phyloP scores from a whole-genome alignment of 2,113 vertebrate species.

The Pseudonaja textilis region DNA sequence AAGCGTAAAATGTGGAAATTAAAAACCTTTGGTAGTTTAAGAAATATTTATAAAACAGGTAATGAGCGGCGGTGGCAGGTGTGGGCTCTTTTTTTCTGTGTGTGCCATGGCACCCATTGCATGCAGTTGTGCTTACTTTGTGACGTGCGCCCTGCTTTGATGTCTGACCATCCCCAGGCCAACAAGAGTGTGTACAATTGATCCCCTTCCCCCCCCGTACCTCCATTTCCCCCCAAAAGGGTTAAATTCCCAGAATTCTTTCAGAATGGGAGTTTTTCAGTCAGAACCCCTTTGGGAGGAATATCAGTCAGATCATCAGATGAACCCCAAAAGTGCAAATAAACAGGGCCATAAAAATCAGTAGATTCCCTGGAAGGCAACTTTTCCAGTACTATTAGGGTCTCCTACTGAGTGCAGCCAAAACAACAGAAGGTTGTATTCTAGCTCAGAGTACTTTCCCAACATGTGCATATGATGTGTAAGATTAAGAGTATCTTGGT shows the following conservation, averaged over 20 bases:
- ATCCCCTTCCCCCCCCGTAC: neutral
- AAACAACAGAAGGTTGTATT: neutral
- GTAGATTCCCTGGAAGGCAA: neutral
- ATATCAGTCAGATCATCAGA: neutral
- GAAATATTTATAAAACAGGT: slow-evolving; percentile 99
- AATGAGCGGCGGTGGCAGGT: slow-evolving; percentile 65
- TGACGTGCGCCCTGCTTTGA: slow-evolving; percentile 14
- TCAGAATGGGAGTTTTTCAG: neutral
- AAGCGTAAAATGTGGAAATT: slow-evolving; percentile 99
- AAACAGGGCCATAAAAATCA: neutral
- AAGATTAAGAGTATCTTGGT: no score
- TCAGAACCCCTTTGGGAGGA: neutral
- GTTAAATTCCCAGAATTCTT: neutral
- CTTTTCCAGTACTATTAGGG: no score
- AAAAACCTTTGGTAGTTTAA: slow-evolving; percentile 99
- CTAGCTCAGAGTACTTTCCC: neutral
- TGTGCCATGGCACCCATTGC: slow-evolving; percentile 51
- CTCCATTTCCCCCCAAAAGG: neutral
- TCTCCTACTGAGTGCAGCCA: neutral
- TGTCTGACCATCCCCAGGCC: neutral
- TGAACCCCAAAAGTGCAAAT: neutral
- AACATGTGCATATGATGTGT: neutral
- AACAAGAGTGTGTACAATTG: neutral
- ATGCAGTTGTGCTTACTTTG: slow-evolving; percentile 62
- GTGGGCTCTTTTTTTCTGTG: neutral